A percentile compares a stretch with the other conserved stretches of the same genome.
Conservation (phyloP, 2,888 invertebrate genomes). For the Pollenia amentaria region DNA sequence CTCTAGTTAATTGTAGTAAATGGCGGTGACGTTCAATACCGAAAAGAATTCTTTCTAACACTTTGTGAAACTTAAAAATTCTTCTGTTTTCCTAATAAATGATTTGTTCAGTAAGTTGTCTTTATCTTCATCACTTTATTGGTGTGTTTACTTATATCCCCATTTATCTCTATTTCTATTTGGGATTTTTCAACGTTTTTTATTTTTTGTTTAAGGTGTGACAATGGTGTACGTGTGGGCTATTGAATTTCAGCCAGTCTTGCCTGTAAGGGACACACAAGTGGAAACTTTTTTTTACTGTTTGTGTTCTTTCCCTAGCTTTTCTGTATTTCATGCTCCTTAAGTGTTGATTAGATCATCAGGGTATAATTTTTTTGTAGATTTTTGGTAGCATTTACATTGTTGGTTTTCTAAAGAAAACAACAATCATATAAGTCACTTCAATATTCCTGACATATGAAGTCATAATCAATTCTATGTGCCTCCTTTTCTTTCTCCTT, state of each 20-base stretch:
- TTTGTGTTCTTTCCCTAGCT: conserved; percentile 11
- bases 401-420: conserved; percentile 47
- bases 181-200: conserved; percentile 13
- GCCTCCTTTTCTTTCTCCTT: conserved; percentile 37
- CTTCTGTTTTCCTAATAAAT: conserved; percentile 48
- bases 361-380: conserved; percentile 28
- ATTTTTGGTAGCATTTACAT: conserved; percentile 35
- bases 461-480: conserved; percentile 59
- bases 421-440: conserved; percentile 43
- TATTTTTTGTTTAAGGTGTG: conserved; percentile 47
- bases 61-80: conserved; percentile 11
- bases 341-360: conserved; percentile 72
- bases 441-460: conserved; percentile 58
- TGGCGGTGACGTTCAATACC: neutral
- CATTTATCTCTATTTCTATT: conserved; percentile 50
- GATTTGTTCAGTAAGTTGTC: conserved; percentile 60
- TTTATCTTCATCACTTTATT: conserved; percentile 61
- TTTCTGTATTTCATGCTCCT: conserved; percentile 54
- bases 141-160: conserved; percentile 48
- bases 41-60: conserved; percentile 25
- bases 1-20: conserved; percentile 4
- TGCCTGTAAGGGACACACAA: conserved; percentile 62
- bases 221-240: conserved; percentile 62
- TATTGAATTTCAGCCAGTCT: conserved; percentile 41
- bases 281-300: conserved; percentile 30